A percentile compares a stretch with the other conserved stretches of the same genome.
Conservation (phyloP, 2,888 invertebrate genomes). For the Callinectes sapidus region DNA sequence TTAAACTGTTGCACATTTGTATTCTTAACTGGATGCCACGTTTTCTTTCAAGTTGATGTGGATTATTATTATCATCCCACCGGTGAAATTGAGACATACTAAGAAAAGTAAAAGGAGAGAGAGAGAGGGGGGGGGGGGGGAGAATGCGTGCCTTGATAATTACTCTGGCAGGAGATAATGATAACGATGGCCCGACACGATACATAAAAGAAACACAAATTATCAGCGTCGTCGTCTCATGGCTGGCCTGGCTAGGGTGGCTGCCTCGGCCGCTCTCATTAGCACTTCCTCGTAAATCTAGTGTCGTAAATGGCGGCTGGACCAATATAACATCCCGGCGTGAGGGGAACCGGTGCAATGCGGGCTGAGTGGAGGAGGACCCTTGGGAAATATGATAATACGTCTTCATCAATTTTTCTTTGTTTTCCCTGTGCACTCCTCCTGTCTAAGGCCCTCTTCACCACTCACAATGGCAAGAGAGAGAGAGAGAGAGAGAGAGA, state of each 20-base stretch:
- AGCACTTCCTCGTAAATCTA: constrained; percentile 20
- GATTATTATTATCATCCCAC: background rate
- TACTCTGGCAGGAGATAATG: background rate
- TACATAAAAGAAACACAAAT: constrained; percentile 6
- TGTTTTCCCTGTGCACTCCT: background rate
- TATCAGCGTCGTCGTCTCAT: constrained; percentile 2
- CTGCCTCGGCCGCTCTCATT: constrained; percentile 20
- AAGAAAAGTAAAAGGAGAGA: background rate
- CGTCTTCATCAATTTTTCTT: background rate
- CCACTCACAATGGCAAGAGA: constrained; percentile 1
- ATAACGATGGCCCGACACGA: constrained; percentile 24
- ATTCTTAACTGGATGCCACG: background rate
- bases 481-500: constrained; percentile 37
- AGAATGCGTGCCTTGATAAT: background rate
- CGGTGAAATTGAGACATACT: background rate
- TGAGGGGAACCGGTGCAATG: background rate
- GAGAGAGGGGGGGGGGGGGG: too few relatives aligned
- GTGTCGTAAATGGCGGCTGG: constrained; percentile 15
- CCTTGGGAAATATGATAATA: background rate
- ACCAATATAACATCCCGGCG: background rate
- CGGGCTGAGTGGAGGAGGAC: background rate
- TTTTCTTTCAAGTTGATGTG: background rate
- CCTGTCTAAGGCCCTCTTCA: background rate
- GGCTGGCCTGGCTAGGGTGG: background rate
- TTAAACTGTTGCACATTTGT: background rate